phyloP scores from a whole-genome alignment of 1,140 invertebrate genomes.

The Archivesica marissinica region DNA sequence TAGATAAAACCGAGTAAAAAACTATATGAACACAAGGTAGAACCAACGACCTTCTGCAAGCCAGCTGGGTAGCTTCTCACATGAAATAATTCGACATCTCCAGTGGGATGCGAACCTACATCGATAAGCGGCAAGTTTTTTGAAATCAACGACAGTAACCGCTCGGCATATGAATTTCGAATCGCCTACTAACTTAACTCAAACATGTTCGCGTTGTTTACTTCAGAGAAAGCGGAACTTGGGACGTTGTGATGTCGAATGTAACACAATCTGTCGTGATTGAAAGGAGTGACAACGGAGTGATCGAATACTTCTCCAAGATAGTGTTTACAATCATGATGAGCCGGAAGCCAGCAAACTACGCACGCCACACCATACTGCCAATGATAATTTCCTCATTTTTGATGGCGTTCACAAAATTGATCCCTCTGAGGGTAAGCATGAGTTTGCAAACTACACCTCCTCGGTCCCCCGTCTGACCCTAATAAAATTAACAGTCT shows the following conservation, averaged over 20 bases:
- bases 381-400: slow-evolving; percentile 51
- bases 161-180: too few species aligned
- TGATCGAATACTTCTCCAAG: slow-evolving; percentile 22
- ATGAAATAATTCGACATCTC: too few species aligned
- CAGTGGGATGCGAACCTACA: too few species aligned
- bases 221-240: slow-evolving; percentile 38
- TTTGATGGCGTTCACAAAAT: slow-evolving; percentile 30
- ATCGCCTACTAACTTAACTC: too few species aligned
- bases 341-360: slow-evolving; percentile 47
- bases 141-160: too few species aligned
- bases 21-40: too few species aligned
- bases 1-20: too few species aligned
- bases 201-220: too few species aligned
- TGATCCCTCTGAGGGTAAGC: slow-evolving; percentile 42
- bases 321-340: slow-evolving; percentile 6
- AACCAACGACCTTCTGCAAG: too few species aligned
- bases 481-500: too few species aligned
- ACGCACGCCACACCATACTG: slow-evolving; percentile 19
- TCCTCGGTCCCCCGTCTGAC: neutral
- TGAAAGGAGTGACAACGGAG: neutral
- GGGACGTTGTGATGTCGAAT: neutral
- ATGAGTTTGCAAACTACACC: neutral
- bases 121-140: too few species aligned
- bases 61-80: too few species aligned
- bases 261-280: neutral